Evolutionary conservation across 2,797 vertebrate species (phyloP).

Genomic region (Gephyroberyx darwinii): DNA sequence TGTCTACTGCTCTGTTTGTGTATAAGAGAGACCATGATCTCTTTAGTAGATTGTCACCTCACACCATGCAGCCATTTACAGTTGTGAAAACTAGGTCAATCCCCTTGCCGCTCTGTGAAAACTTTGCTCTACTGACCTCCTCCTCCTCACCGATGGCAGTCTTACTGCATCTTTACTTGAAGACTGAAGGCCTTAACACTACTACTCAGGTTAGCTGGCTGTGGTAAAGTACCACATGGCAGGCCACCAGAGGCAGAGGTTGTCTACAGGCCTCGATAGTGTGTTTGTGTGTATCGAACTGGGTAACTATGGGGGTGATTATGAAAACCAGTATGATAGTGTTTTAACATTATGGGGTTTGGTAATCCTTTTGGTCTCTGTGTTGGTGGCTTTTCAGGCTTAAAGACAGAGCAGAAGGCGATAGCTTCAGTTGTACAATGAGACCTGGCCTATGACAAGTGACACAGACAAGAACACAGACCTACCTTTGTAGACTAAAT

Average conservation of each 20-base stretch:
- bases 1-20: not conserved
- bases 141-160: constrained; percentile 36
- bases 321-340: constrained; percentile 12
- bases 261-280: not conserved
- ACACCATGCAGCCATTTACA: constrained; percentile 8
- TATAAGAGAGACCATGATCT: not conserved
- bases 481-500: too few relatives aligned
- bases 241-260: constrained; percentile 31
- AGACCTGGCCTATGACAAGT: too few relatives aligned
- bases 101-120: constrained; percentile 14
- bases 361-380: not conserved
- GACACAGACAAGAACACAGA: too few relatives aligned
- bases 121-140: constrained; percentile 50
- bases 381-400: constrained; percentile 1
- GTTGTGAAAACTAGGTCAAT: constrained; percentile 8
- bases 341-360: too few relatives aligned
- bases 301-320: not conserved
- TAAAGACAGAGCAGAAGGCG: not conserved
- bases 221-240: constrained; percentile 30
- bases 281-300: not conserved
- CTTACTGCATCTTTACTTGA: constrained; percentile 4
- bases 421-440: constrained; percentile 6
- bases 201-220: constrained; percentile 7
- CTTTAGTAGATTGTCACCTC: not conserved
- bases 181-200: not conserved